Conservation (phyloP, 2,797 vertebrate species). For the Chelon auratus region DNA sequence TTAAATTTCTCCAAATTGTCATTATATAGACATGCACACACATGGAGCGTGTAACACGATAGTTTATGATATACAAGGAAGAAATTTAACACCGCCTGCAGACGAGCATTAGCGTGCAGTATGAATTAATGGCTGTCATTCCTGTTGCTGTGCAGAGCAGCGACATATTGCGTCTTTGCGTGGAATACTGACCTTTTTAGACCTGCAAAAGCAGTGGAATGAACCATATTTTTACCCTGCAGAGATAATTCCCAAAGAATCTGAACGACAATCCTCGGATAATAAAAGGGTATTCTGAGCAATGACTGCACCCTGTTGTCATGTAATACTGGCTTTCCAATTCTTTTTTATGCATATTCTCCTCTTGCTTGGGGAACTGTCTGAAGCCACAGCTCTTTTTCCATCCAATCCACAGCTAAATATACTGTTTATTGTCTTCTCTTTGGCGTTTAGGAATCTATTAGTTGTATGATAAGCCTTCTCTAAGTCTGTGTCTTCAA, state of each 20-base stretch:
- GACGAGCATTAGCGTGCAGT: conserved; percentile 35
- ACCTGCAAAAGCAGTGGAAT: no score
- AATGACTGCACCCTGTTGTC: conserved; percentile 2
- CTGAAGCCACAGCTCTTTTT: conserved; percentile 13
- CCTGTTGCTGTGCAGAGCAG: conserved; percentile 13
- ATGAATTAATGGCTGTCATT: conserved; percentile 42
- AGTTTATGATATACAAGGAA: conserved; percentile 37
- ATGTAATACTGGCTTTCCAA: conserved; percentile 1
- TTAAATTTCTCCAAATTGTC: conserved; percentile 42
- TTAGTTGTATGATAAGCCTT: not conserved
- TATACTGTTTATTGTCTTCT: not conserved
- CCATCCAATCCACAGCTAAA: not conserved
- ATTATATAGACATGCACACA: conserved; percentile 33
- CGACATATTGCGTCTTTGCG: conserved; percentile 32
- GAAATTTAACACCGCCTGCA: conserved; percentile 43
- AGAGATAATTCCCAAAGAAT: conserved; percentile 20
- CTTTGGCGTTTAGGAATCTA: not conserved
- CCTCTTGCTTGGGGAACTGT: not conserved
- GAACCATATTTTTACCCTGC: conserved; percentile 11
- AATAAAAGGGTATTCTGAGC: conserved; percentile 11
- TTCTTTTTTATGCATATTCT: not conserved
- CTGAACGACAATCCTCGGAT: conserved; percentile 18
- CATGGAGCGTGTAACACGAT: not conserved
- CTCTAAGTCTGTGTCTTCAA: not conserved
- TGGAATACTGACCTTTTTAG: no score